Percentiles rank a stretch among this genome's conserved stretches.
phyloP scores from a whole-genome alignment of 2,113 vertebrate genomes.

The Triplophysa tibetana region DNA sequence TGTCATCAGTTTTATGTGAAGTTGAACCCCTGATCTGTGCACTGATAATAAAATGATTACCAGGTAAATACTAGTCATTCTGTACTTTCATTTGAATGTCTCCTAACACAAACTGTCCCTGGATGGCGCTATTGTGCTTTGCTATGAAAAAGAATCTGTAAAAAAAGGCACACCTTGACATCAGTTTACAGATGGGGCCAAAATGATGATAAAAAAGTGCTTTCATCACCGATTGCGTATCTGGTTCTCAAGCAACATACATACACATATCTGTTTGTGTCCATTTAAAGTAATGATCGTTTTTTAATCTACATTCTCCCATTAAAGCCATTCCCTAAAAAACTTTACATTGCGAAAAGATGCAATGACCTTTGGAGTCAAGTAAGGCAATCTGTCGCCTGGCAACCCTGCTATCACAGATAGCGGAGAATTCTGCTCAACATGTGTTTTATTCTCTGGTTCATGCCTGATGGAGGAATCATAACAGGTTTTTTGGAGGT shows the following conservation, averaged over 20 bases:
- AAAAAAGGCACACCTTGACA: slow-evolving; percentile 6
- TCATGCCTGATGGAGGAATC: slow-evolving; percentile 5
- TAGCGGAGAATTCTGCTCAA: slow-evolving; percentile 29
- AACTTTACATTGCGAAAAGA: slow-evolving; percentile 19
- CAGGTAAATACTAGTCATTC: background rate
- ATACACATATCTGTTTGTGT: background rate
- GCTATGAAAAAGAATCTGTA: too few species aligned
- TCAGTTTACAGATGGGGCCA: background rate
- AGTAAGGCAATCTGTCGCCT: slow-evolving; percentile 45
- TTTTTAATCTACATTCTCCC: background rate
- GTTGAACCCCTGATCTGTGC: too few species aligned
- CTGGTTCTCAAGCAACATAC: background rate
- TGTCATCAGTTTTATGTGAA: too few species aligned
- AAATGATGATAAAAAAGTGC: background rate
- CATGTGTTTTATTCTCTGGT: background rate
- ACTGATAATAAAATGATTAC: too few species aligned
- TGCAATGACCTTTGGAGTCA: slow-evolving; percentile 13
- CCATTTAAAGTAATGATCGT: background rate
- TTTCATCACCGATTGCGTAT: background rate
- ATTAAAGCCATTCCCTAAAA: background rate
- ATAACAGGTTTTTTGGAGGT: background rate
- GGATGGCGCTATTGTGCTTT: slow-evolving; percentile 17
- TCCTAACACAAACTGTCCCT: slow-evolving; percentile 1
- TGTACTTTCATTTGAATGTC: background rate
- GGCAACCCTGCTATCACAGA: slow-evolving; percentile 55